A percentile compares a stretch with the other conserved stretches of the same genome.
phyloP scores from a whole-genome alignment of 2,113 vertebrate genomes.

The Clarias magur region DNA sequence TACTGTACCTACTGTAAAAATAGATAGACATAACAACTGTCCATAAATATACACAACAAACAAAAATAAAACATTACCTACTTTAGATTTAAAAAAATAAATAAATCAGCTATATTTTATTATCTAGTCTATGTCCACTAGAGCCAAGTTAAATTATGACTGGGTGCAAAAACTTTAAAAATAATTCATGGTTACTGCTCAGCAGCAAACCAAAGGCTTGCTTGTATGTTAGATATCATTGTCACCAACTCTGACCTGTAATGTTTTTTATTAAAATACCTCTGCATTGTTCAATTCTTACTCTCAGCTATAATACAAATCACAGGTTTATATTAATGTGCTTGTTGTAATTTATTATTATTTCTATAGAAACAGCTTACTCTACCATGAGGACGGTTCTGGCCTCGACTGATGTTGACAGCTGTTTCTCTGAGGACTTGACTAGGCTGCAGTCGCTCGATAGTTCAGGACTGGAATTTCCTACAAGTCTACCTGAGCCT shows the following conservation, averaged over 20 bases:
- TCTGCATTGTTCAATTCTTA: background rate
- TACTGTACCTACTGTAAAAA: conserved; percentile 15
- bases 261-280: background rate
- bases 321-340: background rate
- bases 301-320: background rate
- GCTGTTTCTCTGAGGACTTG: too few species aligned
- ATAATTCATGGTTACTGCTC: background rate
- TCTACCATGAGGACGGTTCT: too few species aligned
- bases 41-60: conserved; percentile 7
- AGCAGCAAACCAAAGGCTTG: conserved; percentile 25
- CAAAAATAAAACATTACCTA: conserved; percentile 5
- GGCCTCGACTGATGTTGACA: too few species aligned
- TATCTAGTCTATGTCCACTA: background rate
- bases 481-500: too few species aligned
- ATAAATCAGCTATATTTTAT: background rate
- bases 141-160: background rate
- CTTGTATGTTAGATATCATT: conserved; percentile 6
- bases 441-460: too few species aligned
- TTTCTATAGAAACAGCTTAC: background rate
- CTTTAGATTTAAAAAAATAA: background rate
- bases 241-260: conserved; percentile 38
- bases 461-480: too few species aligned
- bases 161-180: background rate
- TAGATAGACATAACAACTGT: conserved; percentile 34
- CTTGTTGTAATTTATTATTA: background rate